These are phyloP conservation scores for Nineta flava DNA, from an alignment of 2,888 invertebrate genomes.

Conservation along the genomic window DNA sequence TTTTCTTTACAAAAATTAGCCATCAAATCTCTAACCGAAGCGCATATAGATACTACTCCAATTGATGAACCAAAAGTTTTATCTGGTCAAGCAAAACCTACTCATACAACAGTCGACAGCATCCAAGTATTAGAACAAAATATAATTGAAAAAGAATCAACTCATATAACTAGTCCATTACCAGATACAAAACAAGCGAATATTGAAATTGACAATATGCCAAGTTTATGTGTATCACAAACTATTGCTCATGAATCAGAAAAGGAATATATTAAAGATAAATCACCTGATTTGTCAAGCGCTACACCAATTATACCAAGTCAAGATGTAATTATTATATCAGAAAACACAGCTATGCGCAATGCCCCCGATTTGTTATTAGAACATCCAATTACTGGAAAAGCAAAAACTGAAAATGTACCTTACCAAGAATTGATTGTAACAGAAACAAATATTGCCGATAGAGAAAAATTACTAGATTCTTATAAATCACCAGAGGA, in stretches of 20 bases:
- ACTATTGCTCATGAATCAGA: constrained; percentile 30
- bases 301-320: constrained; percentile 29
- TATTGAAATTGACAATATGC: constrained; percentile 21
- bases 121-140: constrained; percentile 35
- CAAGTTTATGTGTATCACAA: constrained; percentile 27
- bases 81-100: constrained; percentile 29
- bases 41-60: constrained; percentile 25
- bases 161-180: constrained; percentile 19
- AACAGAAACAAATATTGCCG: constrained; percentile 34
- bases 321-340: constrained; percentile 30
- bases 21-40: constrained; percentile 29
- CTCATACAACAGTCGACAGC: constrained; percentile 33
- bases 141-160: constrained; percentile 31
- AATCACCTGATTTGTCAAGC: constrained; percentile 23
- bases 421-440: constrained; percentile 34
- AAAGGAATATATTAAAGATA: constrained; percentile 23
- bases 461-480: constrained; percentile 31
- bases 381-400: constrained; percentile 26
- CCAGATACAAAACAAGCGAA: constrained; percentile 24
- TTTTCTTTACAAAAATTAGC: constrained; percentile 31
- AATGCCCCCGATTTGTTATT: constrained; percentile 29
- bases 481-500: constrained; percentile 36
- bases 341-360: constrained; percentile 28
- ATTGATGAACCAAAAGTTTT: constrained; percentile 22
- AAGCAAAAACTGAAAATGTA: constrained; percentile 31